Conservation (phyloP, 2,113 vertebrate species). For the Tetrax tetrax region DNA sequence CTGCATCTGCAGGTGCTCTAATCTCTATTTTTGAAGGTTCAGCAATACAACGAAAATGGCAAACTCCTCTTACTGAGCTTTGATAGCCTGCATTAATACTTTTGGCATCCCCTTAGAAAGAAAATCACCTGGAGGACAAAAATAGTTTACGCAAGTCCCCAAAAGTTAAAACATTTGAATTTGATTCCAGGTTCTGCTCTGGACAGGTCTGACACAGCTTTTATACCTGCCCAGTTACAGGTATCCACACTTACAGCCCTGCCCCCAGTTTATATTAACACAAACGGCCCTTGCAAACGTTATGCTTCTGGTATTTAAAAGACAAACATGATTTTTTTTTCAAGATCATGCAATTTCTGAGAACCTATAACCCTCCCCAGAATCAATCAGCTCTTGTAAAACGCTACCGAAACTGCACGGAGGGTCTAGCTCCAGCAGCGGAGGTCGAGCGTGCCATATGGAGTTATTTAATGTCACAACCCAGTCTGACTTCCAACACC, state of each 20-base stretch:
- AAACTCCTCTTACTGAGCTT: constrained; percentile 19
- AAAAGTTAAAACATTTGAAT: neutral
- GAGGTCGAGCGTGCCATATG: neutral
- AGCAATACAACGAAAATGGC: neutral
- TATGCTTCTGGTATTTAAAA: neutral
- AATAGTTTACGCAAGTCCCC: neutral
- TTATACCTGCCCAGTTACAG: neutral
- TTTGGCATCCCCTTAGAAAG: constrained; percentile 33
- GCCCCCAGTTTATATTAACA: neutral
- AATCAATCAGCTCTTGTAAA: constrained; percentile 18
- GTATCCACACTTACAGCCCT: neutral
- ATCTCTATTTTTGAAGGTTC: constrained; percentile 9
- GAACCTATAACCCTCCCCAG: neutral
- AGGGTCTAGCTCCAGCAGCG: neutral
- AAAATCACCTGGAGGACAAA: constrained; percentile 42
- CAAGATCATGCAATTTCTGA: neutral
- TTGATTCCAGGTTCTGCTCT: neutral
- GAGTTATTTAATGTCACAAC: constrained; percentile 13
- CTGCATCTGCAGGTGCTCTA: constrained; percentile 38
- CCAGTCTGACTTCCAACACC: neutral
- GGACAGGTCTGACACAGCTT: neutral
- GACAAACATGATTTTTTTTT: neutral
- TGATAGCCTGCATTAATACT: constrained; percentile 3
- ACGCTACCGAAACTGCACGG: neutral
- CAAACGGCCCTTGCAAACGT: neutral